phyloP scores from a whole-genome alignment of 2,888 invertebrate genomes.

The Pseudococcus longispinus region DNA sequence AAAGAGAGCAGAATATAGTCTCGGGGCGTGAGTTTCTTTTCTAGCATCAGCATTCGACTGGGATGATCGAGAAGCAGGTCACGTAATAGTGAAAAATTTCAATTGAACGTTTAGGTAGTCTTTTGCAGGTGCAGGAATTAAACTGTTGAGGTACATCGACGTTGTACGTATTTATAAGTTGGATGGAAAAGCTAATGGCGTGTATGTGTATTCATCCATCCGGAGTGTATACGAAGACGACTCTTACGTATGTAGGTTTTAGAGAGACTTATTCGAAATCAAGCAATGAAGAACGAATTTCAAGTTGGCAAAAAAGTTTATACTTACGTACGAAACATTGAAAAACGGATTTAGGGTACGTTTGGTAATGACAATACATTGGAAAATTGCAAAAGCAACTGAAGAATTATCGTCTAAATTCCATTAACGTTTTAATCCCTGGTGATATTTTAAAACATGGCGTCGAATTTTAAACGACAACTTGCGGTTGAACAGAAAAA shows the following conservation, averaged over 20 bases:
- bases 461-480: neutral
- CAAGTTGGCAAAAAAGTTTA: neutral
- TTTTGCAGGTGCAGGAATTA: constrained; percentile 1
- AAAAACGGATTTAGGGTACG: constrained; percentile 13
- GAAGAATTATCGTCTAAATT: constrained; percentile 24
- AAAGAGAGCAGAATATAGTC: neutral
- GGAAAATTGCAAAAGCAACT: constrained; percentile 2
- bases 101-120: neutral
- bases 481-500: neutral
- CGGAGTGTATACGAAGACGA: neutral
- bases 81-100: constrained; percentile 24
- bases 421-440: constrained; percentile 16
- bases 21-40: neutral
- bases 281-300: neutral
- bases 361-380: constrained; percentile 15
- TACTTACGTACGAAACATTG: neutral
- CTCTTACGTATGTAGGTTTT: neutral
- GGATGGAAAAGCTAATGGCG: neutral
- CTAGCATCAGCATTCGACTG: neutral
- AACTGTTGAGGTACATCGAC: neutral
- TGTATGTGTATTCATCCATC: neutral
- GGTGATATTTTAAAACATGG: neutral
- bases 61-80: constrained; percentile 4
- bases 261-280: neutral
- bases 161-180: neutral